phyloP scores from a whole-genome alignment of 2,888 invertebrate species.

The Matsumyia berberina region DNA sequence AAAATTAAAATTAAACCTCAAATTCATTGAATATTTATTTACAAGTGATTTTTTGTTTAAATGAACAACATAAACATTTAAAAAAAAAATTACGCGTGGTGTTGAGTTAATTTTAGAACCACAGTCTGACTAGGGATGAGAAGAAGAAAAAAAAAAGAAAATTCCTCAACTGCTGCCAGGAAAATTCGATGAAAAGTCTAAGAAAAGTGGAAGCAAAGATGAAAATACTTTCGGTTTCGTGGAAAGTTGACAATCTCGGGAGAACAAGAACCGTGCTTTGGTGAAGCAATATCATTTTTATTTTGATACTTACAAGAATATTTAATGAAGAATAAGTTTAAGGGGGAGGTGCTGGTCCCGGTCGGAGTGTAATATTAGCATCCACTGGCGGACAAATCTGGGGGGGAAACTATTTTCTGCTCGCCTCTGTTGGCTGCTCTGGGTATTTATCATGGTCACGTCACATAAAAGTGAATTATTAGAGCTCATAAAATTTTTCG shows the following conservation, averaged over 20 bases:
- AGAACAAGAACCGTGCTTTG: background rate
- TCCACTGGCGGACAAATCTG: constrained; percentile 1
- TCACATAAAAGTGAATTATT: constrained; percentile 3
- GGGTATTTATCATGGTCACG: background rate
- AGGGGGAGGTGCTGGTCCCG: background rate
- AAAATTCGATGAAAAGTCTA: background rate
- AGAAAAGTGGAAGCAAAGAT: constrained; percentile 2
- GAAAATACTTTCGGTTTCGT: constrained; percentile 8
- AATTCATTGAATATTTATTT: constrained; percentile 1
- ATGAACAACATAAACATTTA: background rate
- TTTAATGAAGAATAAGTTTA: constrained; percentile 6
- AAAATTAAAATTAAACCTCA: background rate
- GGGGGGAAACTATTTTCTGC: background rate
- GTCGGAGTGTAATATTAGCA: constrained; percentile 1
- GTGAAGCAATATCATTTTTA: background rate
- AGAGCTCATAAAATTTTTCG: background rate
- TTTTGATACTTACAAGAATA: constrained; percentile 19
- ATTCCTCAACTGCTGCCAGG: constrained; percentile 14
- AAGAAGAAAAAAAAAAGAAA: background rate
- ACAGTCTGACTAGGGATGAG: background rate
- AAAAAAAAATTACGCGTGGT: background rate
- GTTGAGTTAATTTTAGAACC: constrained; percentile 18
- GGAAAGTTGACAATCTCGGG: background rate
- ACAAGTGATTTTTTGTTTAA: background rate
- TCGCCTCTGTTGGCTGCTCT: background rate